Percentiles rank a stretch among this genome's conserved stretches.
Conservation (phyloP, 2,113 vertebrate genomes). For the Dasyprocta punctata region DNA sequence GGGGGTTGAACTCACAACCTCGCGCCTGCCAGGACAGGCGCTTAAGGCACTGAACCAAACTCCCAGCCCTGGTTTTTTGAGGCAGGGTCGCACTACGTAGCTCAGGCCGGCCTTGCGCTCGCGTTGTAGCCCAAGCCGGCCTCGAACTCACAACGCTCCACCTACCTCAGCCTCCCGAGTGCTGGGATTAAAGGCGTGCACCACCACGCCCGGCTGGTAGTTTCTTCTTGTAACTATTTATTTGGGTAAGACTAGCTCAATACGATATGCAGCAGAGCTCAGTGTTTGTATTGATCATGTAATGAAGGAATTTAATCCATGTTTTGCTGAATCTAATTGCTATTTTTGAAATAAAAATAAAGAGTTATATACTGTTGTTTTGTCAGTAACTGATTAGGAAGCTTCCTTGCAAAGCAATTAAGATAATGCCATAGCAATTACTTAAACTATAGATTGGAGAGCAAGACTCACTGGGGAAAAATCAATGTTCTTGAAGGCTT, state of each 20-base stretch:
- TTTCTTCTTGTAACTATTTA: conserved; percentile 23
- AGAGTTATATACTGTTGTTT: conserved; percentile 52
- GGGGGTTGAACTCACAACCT: no score
- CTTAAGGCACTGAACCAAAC: no score
- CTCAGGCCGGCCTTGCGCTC: no score
- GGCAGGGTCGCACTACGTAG: no score
- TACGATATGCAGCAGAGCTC: background rate
- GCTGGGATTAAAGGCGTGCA: no score
- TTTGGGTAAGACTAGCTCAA: background rate
- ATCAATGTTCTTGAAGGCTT: conserved; percentile 42
- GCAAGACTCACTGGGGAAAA: conserved; percentile 15
- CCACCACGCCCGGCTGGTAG: no score
- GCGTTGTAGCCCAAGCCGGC: no score
- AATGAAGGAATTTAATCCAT: conserved; percentile 54
- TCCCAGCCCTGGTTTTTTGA: no score
- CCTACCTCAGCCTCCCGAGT: no score
- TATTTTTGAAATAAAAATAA: conserved; percentile 61
- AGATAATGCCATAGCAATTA: conserved; percentile 51
- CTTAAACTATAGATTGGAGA: conserved; percentile 55
- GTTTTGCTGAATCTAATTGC: conserved; percentile 39
- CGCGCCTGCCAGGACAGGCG: no score
- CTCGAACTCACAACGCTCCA: no score
- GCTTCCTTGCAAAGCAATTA: conserved; percentile 27
- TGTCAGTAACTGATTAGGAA: conserved; percentile 25
- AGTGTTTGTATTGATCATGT: conserved; percentile 2